phyloP scores from a whole-genome alignment of 2,888 invertebrate species.

The Scaeva pyrastri region DNA sequence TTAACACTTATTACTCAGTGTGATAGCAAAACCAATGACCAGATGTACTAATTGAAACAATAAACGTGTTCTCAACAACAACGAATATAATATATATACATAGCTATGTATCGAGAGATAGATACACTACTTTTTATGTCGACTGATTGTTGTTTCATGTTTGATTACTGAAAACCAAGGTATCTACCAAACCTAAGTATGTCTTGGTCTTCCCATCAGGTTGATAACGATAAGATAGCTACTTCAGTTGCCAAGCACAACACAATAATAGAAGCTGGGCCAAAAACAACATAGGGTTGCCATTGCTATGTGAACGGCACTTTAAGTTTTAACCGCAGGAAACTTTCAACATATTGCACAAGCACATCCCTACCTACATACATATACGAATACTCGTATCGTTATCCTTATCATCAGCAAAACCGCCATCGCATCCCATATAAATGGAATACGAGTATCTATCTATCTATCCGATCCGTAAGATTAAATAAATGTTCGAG shows the following conservation, averaged over 20 bases:
- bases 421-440: neutral
- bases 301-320: constrained; percentile 53
- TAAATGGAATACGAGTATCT: neutral
- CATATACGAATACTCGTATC: too few species aligned
- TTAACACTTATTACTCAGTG: constrained; percentile 67
- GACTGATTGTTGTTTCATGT: constrained; percentile 55
- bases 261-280: constrained; percentile 29
- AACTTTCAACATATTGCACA: constrained; percentile 47
- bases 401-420: constrained; percentile 31
- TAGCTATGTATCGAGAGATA: too few species aligned
- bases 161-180: constrained; percentile 32
- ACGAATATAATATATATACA: too few species aligned
- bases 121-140: constrained; percentile 18
- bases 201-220: neutral
- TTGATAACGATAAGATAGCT: constrained; percentile 66
- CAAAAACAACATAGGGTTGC: constrained; percentile 41
- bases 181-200: neutral
- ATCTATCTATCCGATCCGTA: neutral
- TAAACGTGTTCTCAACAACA: constrained; percentile 52
- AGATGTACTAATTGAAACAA: constrained; percentile 70
- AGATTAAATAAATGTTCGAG: neutral
- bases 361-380: constrained; percentile 7
- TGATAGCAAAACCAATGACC: constrained; percentile 62
- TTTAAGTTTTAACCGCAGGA: constrained; percentile 59
- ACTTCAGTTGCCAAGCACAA: constrained; percentile 50